These are phyloP conservation scores for Eira barbara DNA, from an alignment of 2,113 vertebrate species.

Conservation along the genomic window DNA sequence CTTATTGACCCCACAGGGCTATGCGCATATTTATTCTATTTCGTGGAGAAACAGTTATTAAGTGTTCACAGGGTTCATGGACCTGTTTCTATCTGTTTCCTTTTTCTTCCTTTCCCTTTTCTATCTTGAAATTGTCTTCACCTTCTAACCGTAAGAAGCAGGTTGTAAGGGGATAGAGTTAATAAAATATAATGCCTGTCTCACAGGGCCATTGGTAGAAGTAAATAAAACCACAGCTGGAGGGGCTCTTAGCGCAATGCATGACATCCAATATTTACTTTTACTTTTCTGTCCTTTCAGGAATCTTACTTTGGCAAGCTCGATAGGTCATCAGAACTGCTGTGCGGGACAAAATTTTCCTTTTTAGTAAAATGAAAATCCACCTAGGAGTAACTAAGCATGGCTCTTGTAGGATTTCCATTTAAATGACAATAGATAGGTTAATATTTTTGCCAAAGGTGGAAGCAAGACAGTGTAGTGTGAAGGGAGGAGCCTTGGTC, in stretches of 20 bases:
- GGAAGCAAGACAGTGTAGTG: neutral
- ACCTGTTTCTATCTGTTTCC: neutral
- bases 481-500: neutral
- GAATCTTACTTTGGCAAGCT: neutral
- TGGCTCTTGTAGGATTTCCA: neutral
- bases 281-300: conserved; percentile 4
- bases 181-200: neutral
- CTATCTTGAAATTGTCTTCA: neutral
- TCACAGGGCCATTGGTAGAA: neutral
- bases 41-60: neutral
- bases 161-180: neutral
- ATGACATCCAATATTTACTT: neutral
- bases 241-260: neutral
- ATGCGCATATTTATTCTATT: neutral
- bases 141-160: neutral
- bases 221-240: neutral
- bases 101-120: neutral
- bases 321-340: neutral
- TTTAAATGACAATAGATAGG: neutral
- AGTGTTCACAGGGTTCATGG: neutral
- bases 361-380: neutral
- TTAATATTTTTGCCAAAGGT: neutral
- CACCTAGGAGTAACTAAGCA: neutral
- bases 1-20: neutral
- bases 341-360: neutral